Conservation (phyloP, 2,113 vertebrate genomes). For the Serilophus lunatus region DNA sequence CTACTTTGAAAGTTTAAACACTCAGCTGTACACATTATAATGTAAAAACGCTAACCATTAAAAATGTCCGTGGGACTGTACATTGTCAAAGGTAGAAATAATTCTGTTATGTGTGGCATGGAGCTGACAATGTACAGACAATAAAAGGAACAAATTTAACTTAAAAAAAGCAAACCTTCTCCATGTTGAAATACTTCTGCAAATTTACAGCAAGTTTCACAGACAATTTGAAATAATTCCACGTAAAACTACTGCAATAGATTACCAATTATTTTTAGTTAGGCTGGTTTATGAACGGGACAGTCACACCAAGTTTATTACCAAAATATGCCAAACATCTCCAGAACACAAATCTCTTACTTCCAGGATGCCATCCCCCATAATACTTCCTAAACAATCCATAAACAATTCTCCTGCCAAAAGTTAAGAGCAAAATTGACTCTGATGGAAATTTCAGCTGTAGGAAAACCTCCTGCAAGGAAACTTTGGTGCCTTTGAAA, state of each 20-base stretch:
- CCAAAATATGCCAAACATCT: background rate
- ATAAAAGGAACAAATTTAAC: background rate
- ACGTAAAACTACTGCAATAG: background rate
- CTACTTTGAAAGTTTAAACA: background rate
- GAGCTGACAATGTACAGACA: background rate
- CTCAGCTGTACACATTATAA: background rate
- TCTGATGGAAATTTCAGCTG: background rate
- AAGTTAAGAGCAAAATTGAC: accelerated
- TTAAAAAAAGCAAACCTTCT: background rate
- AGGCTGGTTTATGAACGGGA: background rate
- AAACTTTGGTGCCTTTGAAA: background rate
- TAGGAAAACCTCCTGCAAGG: background rate
- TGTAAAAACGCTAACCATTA: background rate
- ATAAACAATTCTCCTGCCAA: background rate
- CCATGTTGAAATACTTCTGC: background rate
- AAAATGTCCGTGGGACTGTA: background rate
- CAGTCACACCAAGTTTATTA: background rate
- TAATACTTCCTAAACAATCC: background rate
- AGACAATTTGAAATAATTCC: background rate
- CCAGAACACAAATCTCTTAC: background rate
- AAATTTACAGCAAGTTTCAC: background rate
- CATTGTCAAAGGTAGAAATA: background rate
- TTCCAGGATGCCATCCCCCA: background rate
- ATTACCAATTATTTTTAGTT: background rate
- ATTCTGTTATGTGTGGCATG: background rate